Conservation (phyloP, 2,113 vertebrate species). For the Coracopsis vasa region DNA sequence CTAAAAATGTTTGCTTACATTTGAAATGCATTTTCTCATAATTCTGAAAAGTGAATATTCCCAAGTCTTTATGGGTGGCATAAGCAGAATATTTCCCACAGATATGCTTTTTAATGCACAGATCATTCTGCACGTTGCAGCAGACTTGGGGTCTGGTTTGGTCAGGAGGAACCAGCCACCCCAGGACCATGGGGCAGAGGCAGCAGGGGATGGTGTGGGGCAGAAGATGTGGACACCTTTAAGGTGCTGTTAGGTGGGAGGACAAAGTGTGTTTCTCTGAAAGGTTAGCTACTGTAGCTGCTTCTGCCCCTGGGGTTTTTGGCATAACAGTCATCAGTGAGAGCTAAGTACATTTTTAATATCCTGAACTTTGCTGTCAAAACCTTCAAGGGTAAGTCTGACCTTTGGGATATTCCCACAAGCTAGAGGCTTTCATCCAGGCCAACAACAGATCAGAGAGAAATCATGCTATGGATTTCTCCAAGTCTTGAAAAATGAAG, state of each 20-base stretch:
- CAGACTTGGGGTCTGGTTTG: background rate
- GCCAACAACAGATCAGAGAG: background rate
- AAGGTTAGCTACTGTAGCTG: background rate
- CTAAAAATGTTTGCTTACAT: background rate
- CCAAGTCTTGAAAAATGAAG: background rate
- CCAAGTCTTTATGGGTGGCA: background rate
- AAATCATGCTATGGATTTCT: background rate
- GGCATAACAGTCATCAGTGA: background rate
- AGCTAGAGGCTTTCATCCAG: background rate
- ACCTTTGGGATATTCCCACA: background rate
- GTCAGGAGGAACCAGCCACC: background rate
- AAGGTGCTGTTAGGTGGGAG: background rate
- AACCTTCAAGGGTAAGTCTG: background rate
- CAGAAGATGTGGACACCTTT: background rate
- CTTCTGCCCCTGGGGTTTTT: background rate
- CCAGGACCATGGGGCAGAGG: background rate
- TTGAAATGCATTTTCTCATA: background rate
- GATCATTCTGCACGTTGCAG: background rate
- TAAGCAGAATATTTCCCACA: background rate
- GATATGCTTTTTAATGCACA: background rate
- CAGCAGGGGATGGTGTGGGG: background rate
- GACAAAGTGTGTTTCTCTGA: background rate
- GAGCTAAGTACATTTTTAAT: background rate
- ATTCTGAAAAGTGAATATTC: background rate
- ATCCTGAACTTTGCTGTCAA: background rate